Evolutionary conservation across 2,797 vertebrate species (phyloP).

Genomic region (Rhadinocentrus ornatus): DNA sequence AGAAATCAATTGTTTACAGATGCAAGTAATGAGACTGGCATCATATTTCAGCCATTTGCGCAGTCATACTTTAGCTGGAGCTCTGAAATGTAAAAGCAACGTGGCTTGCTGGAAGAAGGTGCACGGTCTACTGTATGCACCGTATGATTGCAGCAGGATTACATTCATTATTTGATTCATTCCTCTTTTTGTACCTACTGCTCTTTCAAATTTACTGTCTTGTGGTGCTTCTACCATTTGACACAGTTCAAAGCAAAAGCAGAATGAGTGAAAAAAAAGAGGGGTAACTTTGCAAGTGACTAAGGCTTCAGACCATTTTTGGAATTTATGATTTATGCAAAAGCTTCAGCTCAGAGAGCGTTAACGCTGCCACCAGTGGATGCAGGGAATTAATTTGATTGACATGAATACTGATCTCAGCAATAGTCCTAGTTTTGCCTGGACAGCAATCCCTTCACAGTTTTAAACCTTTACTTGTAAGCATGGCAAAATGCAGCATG

Average conservation of each 20-base stretch:
- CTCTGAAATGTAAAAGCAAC: background rate
- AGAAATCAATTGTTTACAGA: background rate
- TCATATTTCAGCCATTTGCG: background rate
- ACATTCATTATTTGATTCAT: background rate
- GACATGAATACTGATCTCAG: constrained; percentile 61
- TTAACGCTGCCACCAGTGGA: constrained; percentile 46
- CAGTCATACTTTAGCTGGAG: background rate
- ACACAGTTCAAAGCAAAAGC: constrained; percentile 22
- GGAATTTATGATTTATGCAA: constrained; percentile 17
- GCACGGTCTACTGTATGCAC: background rate
- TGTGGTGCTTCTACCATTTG: background rate
- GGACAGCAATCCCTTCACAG: constrained; percentile 39
- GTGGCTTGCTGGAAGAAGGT: background rate
- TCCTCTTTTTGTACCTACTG: background rate
- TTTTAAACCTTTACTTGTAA: constrained; percentile 43
- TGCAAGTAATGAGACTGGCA: too few relatives aligned
- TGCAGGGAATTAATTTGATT: constrained; percentile 55
- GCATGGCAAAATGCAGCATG: constrained; percentile 24
- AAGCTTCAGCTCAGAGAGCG: constrained; percentile 36
- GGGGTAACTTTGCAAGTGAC: constrained; percentile 21
- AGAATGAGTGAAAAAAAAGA: constrained; percentile 10
- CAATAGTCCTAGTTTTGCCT: constrained; percentile 56
- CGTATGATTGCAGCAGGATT: background rate
- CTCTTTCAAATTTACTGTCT: background rate
- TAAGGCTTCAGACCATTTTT: constrained; percentile 22